phyloP scores from a whole-genome alignment of 2,888 invertebrate species.

The Spilosoma lubricipeda region DNA sequence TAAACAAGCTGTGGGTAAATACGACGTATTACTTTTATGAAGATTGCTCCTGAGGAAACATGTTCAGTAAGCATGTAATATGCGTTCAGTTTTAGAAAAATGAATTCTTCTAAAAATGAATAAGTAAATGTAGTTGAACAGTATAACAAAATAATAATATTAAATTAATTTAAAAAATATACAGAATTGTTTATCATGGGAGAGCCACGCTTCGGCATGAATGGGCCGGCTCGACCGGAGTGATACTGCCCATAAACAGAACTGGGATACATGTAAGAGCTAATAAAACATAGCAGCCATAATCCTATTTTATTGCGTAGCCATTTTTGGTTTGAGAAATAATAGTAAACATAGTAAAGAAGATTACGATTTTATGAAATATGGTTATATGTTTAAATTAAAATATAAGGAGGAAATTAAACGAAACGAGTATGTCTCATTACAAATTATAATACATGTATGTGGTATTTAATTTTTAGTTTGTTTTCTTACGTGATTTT shows the following conservation, averaged over 20 bases:
- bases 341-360: constrained; percentile 33
- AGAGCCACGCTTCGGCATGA: too few species aligned
- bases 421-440: constrained; percentile 35
- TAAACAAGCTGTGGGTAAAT: constrained; percentile 53
- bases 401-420: constrained; percentile 37
- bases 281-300: constrained; percentile 62
- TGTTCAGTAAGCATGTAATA: constrained; percentile 36
- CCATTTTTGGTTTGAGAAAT: constrained; percentile 28
- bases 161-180: neutral
- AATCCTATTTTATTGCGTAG: constrained; percentile 58
- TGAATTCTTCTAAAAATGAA: constrained; percentile 11
- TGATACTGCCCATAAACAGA: constrained; percentile 59
- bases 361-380: constrained; percentile 36
- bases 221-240: too few species aligned
- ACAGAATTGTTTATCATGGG: neutral
- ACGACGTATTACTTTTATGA: constrained; percentile 53
- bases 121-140: neutral
- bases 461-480: constrained; percentile 44
- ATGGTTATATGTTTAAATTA: constrained; percentile 31
- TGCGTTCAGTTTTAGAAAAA: constrained; percentile 38
- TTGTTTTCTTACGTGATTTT: constrained; percentile 55
- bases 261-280: constrained; percentile 61
- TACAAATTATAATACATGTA: constrained; percentile 39
- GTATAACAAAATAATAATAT: constrained; percentile 1
- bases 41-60: constrained; percentile 53